Percentiles rank a stretch among this genome's conserved stretches.
Evolutionary conservation across 53 echinoderm and acorn worm genomes (phyloP).

Genomic region (Luidia sarsii): DNA sequence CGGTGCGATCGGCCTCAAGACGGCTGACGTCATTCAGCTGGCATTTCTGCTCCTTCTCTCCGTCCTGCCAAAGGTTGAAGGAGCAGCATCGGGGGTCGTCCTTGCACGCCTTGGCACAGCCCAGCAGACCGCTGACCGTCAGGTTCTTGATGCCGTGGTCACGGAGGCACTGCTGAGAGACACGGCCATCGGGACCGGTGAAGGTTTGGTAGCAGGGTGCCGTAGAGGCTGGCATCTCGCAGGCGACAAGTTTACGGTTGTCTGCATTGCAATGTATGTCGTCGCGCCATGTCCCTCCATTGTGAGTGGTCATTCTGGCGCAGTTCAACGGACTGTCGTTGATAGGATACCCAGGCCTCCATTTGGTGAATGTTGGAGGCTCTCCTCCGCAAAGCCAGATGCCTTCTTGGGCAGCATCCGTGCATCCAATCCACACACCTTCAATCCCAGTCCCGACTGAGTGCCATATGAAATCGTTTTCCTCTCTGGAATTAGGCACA

Average conservation of each 20-base stretch:
- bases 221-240: conserved; percentile 17
- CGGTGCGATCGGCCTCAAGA: no score
- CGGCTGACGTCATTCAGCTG: no score
- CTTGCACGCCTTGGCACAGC: no score
- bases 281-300: not conserved
- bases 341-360: not conserved
- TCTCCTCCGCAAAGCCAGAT: conserved; percentile 28
- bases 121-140: no score
- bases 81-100: no score
- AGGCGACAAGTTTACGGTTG: conserved; percentile 1
- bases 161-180: conserved; percentile 19
- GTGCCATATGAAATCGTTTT: conserved; percentile 24
- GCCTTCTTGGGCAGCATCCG: conserved; percentile 25
- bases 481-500: conserved; percentile 4
- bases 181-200: conserved; percentile 39
- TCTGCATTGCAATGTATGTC: not conserved
- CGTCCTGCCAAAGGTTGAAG: no score
- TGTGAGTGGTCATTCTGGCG: conserved; percentile 10
- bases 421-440: conserved; percentile 29
- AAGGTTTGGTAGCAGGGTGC: conserved; percentile 3
- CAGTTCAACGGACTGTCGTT: not conserved
- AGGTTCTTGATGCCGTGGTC: conserved; percentile 28
- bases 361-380: not conserved
- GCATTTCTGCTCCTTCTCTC: no score
- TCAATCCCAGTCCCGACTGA: not conserved